Base-by-base conservation (phyloP, 2,888 invertebrate genomes). In the Plusia festucae region DNA sequence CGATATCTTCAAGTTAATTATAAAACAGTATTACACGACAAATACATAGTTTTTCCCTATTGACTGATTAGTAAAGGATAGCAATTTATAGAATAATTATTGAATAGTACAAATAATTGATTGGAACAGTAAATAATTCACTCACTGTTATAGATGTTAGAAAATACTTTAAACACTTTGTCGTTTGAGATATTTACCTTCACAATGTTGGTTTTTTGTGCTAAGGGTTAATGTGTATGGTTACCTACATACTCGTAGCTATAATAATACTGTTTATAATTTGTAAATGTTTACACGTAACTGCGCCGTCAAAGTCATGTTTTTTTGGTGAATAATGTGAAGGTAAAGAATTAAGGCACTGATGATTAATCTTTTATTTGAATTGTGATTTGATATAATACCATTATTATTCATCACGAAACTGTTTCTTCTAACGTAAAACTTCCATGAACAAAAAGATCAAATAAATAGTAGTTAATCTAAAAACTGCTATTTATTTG, bases 81-180 rank as follows among this genome's bases (percentile, higher is more conserved):
- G 78, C 75, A 70, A 80, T 82, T 71, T 80, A 82, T 72, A 77
- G 61, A 24, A 78, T 78, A 84, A 85, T 83, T 85, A 85, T 78
- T 56, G 68, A 80, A 88, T 88, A 78, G 65, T 81, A 77, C 58
- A 79, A 78, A 85, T 85, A 76, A 76, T 82, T 86, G 74, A 83
- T 83, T 80, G 73, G 73, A 81, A 81, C 70, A 73, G 78, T 72
- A 75, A 81, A 71, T 73, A 65, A 71, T 72, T 74, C 49, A 54
- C 44, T 69, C 57, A 53, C 65, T 32, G 15, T 60, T 70, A 67
- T 70, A 73, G 74, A 67, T 52, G 68, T 62, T 68, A 67, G 66
- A 74, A 70, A 73, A 79, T 67, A 70, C 40, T 65, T 68, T 56
- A 68, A 72, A 63, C 76, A 76, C 70, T 73, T 74, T 74, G 64